Evolutionary conservation across 53 echinoderm and acorn worm genomes (phyloP).

Genomic region (Henricia sp.): DNA sequence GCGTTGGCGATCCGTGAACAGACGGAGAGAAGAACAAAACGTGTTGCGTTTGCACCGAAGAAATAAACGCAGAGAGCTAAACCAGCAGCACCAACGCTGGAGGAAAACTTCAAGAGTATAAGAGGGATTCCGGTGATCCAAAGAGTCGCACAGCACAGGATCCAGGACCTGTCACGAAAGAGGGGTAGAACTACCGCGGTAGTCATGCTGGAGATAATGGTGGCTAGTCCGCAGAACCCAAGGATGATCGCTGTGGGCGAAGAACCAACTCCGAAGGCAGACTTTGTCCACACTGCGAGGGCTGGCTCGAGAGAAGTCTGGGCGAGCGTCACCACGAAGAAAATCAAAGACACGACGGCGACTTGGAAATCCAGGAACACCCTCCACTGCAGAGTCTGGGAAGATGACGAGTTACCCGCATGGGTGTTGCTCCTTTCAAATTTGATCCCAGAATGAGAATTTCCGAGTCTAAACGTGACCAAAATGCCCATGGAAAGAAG

Average conservation of each 20-base stretch:
- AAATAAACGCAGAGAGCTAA: not conserved
- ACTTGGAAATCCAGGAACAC: slow-evolving; percentile 2
- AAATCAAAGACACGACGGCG: not conserved
- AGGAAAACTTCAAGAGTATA: not conserved
- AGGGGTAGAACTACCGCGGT: not conserved
- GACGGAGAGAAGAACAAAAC: not conserved
- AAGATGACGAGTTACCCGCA: not conserved
- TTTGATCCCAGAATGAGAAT: slow-evolving; percentile 4
- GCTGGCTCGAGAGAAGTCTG: slow-evolving; percentile 1
- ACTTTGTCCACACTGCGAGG: slow-evolving; percentile 9
- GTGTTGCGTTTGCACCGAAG: not conserved
- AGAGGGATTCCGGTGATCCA: not conserved
- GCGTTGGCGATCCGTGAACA: slow-evolving; percentile 1
- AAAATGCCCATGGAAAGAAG: not conserved
- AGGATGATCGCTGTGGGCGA: not conserved
- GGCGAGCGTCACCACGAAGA: not conserved
- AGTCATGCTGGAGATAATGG: not conserved
- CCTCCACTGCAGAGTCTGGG: not conserved
- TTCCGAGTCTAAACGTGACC: slow-evolving; percentile 12
- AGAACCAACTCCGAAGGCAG: not conserved
- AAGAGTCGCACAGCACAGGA: not conserved
- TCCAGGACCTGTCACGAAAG: slow-evolving; percentile 8
- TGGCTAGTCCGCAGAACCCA: slow-evolving; percentile 1
- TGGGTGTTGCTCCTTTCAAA: not conserved
- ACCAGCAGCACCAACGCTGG: not conserved